Evolutionary conservation across 2,888 invertebrate species (phyloP).

Genomic region (Agrotis exclamationis): DNA sequence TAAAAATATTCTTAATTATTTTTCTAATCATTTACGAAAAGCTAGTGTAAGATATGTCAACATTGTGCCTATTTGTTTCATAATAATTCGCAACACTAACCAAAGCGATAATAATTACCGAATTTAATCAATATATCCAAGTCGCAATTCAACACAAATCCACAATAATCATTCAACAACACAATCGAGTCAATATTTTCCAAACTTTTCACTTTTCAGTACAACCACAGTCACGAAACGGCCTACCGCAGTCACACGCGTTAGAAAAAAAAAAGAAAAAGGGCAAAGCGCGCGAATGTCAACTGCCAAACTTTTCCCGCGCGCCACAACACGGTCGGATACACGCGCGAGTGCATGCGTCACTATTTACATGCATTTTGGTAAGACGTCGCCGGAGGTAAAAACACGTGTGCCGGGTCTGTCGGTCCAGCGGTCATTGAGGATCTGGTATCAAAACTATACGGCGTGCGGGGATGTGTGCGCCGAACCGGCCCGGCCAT

Average conservation of each 20-base stretch:
- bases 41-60: not conserved
- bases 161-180: conserved; percentile 58
- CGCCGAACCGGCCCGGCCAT: conserved; percentile 87
- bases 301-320: conserved; percentile 81
- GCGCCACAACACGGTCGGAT: conserved; percentile 74
- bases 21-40: not conserved
- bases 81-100: conserved; percentile 6
- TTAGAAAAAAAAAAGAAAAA: conserved; percentile 69
- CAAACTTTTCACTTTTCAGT: conserved; percentile 64
- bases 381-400: conserved; percentile 73
- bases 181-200: conserved; percentile 47
- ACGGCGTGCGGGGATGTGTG: conserved; percentile 84
- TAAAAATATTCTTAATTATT: not conserved
- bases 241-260: conserved; percentile 59
- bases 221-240: conserved; percentile 62
- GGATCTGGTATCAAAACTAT: conserved; percentile 87
- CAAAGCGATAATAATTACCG: conserved; percentile 46
- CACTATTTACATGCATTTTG: conserved; percentile 87
- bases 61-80: conserved; percentile 12
- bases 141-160: conserved; percentile 48
- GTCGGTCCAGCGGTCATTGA: conserved; percentile 93
- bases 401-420: conserved; percentile 91
- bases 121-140: conserved; percentile 55
- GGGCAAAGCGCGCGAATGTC: conserved; percentile 75
- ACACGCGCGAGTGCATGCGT: conserved; percentile 78